Conservation (phyloP, 2,888 invertebrate genomes). For the Tricholauxania praeusta region DNA sequence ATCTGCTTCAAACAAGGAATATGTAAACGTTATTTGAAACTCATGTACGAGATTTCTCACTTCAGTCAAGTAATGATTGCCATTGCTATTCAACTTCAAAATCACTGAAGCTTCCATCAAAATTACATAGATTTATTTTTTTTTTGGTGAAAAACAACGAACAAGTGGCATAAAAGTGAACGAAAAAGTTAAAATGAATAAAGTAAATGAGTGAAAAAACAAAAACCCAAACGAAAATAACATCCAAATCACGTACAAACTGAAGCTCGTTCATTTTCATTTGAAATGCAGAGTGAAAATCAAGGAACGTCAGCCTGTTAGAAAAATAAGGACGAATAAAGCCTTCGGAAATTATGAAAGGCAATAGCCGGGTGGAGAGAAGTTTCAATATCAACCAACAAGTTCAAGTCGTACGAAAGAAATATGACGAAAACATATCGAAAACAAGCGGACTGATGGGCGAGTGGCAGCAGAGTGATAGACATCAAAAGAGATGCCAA, state of each 20-base stretch:
- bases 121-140: background rate
- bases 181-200: background rate
- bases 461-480: slow-evolving; percentile 11
- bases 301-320: background rate
- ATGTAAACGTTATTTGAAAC: no score
- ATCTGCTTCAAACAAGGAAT: no score
- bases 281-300: background rate
- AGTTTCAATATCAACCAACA: background rate
- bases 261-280: slow-evolving; percentile 19
- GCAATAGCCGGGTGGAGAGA: background rate
- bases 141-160: no score
- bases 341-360: slow-evolving; percentile 1
- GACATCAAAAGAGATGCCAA: slow-evolving; percentile 12
- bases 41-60: background rate
- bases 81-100: no score
- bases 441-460: background rate
- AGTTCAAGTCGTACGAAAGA: background rate
- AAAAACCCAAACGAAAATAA: no score
- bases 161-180: background rate
- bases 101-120: slow-evolving; percentile 10
- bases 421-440: slow-evolving; percentile 2
- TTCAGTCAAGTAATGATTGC: background rate
- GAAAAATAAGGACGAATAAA: slow-evolving; percentile 7
- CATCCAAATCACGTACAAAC: slow-evolving; percentile 18
- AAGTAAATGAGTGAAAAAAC: background rate